Evolutionary conservation across 2,113 vertebrate species (phyloP).

Genomic region (Mesitornis unicolor): DNA sequence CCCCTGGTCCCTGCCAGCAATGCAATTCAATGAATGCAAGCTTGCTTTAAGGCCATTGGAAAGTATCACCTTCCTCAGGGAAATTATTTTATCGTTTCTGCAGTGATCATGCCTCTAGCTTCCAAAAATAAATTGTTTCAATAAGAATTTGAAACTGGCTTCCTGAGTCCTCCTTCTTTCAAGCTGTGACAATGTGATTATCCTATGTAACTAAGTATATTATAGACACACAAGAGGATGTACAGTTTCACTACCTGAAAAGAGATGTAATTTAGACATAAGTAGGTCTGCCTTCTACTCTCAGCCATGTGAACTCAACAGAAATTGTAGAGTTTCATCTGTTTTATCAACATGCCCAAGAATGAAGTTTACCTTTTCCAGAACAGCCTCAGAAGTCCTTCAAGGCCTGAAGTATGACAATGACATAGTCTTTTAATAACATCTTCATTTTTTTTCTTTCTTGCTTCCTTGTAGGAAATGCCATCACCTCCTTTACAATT

Average conservation of each 20-base stretch:
- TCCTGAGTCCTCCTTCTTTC: not conserved
- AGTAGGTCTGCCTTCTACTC: not conserved
- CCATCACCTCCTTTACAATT: slow-evolving; percentile 8
- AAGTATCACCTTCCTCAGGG: not conserved
- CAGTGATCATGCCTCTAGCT: not conserved
- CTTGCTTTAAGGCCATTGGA: not conserved
- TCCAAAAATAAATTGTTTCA: not conserved
- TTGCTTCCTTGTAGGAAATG: slow-evolving; percentile 15
- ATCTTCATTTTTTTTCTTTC: not conserved
- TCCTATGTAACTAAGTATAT: not conserved
- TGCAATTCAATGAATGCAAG: not conserved
- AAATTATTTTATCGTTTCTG: not conserved
- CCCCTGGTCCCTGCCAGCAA: not conserved
- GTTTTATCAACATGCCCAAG: too few species aligned
- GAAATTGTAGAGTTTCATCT: not conserved
- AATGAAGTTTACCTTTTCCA: not conserved
- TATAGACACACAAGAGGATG: not conserved
- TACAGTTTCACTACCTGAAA: not conserved
- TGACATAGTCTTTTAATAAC: slow-evolving; percentile 31
- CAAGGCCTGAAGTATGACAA: not conserved
- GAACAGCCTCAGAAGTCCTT: not conserved
- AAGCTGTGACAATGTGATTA: not conserved
- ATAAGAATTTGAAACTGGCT: not conserved
- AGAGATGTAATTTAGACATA: not conserved
- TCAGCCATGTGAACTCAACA: not conserved